A percentile compares a stretch with the other conserved stretches of the same genome.
phyloP scores from a whole-genome alignment of 2,113 vertebrate genomes.

The Mormyrus iriodes region DNA sequence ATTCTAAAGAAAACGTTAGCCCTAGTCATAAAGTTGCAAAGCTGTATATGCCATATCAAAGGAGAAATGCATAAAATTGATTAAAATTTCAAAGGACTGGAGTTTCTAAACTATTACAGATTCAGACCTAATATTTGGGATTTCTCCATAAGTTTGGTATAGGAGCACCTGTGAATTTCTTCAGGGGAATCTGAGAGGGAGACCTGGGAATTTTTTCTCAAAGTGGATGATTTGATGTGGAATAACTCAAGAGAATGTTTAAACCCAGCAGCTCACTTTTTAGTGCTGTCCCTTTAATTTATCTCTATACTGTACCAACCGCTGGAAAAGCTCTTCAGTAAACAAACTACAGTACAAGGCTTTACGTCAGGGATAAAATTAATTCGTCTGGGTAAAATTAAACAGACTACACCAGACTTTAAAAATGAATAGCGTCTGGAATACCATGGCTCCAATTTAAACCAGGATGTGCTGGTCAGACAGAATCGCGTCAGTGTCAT shows the following conservation, averaged over 20 bases:
- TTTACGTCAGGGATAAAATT: neutral
- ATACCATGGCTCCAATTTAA: neutral
- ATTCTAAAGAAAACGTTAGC: neutral
- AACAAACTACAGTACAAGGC: neutral
- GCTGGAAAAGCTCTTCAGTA: neutral
- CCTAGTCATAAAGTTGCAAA: neutral
- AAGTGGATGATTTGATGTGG: neutral
- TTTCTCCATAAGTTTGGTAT: neutral
- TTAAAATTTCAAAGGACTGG: neutral
- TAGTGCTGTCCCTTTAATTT: neutral
- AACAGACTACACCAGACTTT: neutral
- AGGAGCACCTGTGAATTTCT: neutral
- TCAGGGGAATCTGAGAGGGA: neutral
- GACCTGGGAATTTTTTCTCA: neutral
- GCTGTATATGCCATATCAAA: neutral
- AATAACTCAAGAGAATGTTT: neutral
- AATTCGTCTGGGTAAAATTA: neutral
- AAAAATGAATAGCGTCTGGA: neutral
- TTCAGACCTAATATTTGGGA: neutral
- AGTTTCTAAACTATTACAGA: neutral
- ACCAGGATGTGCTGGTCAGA: neutral
- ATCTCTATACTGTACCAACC: neutral
- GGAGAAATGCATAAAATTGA: neutral
- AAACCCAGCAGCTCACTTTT: neutral
- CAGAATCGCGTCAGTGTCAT: neutral